Conservation (phyloP, 1,140 invertebrate genomes). For the Dufourea novaeangliae region DNA sequence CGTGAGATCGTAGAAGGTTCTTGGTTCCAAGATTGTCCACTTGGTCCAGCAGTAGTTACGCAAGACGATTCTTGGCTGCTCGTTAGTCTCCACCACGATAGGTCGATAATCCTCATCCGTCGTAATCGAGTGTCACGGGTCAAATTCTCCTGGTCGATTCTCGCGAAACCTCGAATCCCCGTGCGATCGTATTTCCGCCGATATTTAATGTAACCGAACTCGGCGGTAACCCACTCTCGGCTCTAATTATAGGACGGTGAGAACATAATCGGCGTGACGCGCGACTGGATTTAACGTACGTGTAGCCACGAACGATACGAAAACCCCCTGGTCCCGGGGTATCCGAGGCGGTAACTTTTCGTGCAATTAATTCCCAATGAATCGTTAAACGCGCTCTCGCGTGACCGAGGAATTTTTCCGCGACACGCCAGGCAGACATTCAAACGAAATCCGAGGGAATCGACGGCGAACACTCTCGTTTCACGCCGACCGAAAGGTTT, state of each 20-base stretch:
- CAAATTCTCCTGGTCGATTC: constrained; percentile 27
- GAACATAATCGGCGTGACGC: constrained; percentile 62
- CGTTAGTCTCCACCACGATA: background rate
- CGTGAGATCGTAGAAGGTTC: too few relatives aligned
- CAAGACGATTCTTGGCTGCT: background rate
- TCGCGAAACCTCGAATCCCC: constrained; percentile 28
- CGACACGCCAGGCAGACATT: too few relatives aligned
- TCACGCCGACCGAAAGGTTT: background rate
- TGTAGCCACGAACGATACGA: constrained; percentile 40
- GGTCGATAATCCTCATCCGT: background rate
- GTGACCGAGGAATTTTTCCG: background rate
- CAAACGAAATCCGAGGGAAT: constrained; percentile 4
- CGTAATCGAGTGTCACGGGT: constrained; percentile 23
- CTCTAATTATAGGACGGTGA: constrained; percentile 60
- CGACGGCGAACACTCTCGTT: too few relatives aligned
- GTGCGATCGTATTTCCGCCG: constrained; percentile 37
- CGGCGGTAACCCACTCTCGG: constrained; percentile 49
- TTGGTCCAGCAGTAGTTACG: too few relatives aligned
- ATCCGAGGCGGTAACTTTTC: constrained; percentile 47
- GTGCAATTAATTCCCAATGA: constrained; percentile 51
- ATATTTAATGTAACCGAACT: constrained; percentile 57
- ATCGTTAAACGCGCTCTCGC: constrained; percentile 16
- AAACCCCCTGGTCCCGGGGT: background rate
- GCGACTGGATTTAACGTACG: constrained; percentile 47
- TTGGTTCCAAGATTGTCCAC: too few relatives aligned